Base-by-base conservation (phyloP, 2,113 vertebrate species). In the Brachirus orientalis region DNA sequence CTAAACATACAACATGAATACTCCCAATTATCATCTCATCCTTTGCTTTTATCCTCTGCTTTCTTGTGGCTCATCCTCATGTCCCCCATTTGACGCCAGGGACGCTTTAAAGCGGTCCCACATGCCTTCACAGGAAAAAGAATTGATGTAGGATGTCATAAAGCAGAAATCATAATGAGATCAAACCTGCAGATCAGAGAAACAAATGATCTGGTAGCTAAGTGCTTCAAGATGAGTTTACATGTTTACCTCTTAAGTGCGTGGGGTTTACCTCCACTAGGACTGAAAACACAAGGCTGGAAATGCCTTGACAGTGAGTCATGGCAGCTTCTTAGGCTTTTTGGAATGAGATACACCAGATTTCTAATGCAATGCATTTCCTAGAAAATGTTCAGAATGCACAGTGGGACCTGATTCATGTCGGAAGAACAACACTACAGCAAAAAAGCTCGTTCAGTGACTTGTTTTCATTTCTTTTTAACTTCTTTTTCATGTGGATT, bases 201-300 rank as follows among this genome's bases (percentile, higher is more conserved):
- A 61, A 72, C 72, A 77, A 82, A 83, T 67, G 79, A 87, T 77
- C 79, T 80, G 2, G 85, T 89, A 88, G 83, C 90, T 85, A 91
- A 90, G 68, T 82, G 74, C 64, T 88, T 91, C 89, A 91, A 89
- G 87, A 90, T 85, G 87, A 84, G 69, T 81, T 80, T 69, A 51
- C 80, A 73, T 81, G 74, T 84, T 74, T 60, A 36, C 61, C 72
- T 83, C 59, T 3, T 43, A 37, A 74, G 65, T 66, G 83, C 58
- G 54, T 18, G 0, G 48, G 13, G 58, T 33, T 52, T 52, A 80
- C 69, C 83, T 81, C 72, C 53, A 3, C 69, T 13, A 17, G 14
- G 74, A 59, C 75, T 77, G 41, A 63, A 61, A 77, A 37, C n/a
- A 28, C 13, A 41, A 70, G 71, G 45, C 69, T 79, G 86, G 78